Base-by-base conservation (phyloP, 2,888 invertebrate species). In the Beris chalybata region DNA sequence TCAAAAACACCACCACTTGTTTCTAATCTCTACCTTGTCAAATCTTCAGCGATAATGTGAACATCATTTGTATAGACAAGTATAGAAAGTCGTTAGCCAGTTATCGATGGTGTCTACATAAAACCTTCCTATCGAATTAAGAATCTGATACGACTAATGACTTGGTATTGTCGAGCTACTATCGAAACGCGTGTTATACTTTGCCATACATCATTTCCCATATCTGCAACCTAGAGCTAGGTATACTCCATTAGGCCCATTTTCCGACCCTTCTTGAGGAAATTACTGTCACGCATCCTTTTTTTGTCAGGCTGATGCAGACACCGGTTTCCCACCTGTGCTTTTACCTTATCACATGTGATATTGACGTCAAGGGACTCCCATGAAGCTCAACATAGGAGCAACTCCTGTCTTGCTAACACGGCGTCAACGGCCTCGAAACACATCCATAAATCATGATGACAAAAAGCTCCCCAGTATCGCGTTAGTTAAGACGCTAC, bases 391-490 rank as follows among this genome's bases (percentile, higher is more conserved):
- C 9, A 9, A 38, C 9, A 38, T 5, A 38, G 9, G 38, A 38
- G 38, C 9, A 7, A 9, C 38, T 38, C 5, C 38, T 38, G 9
- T 38, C 7, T 38, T 38, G 38, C 38, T 38, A 1, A 7, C 38
- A 38, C 38, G 38, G 3, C 38, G 38, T 38, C 38, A 38, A 38
- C 38, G 38, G 38, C 38, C 38, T 38, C 38, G 38, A 38, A 38
- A 38, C 38, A 12, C 52, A 52, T 52, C 11, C 30, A 29, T 58
- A 58, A 58, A 45, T 47, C 58, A 58, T 30, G 30, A n/a, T 58
- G 58, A 47, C 58, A 58, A 58, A 58, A 45, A 29, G 12, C 45
- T 58, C 58, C 47, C 58, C 15, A n/a, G 47, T 29, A 47, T 58
- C 47, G 29, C 29, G 29, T 56, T 58, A 44, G 12, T 15, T 58